Base-by-base conservation (phyloP, 2,797 vertebrate genomes). In the Lophura swinhoii region DNA sequence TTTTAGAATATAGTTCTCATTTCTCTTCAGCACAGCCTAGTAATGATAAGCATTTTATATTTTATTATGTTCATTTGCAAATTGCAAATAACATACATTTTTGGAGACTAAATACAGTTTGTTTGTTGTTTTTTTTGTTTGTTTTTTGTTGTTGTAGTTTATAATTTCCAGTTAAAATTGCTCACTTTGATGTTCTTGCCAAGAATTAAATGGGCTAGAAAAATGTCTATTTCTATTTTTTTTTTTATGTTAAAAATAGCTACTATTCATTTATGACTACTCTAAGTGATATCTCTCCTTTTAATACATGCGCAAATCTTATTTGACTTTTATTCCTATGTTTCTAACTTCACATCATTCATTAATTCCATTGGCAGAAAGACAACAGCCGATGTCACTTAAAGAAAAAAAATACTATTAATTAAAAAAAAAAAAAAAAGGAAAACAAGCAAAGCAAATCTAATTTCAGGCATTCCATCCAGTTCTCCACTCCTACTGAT, bases 381-480 rank as follows among this genome's bases (percentile, higher is more conserved):
- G 4, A 68, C 5, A 62, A 91, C 84, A 89, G 1, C 2, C 0
- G 1, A 12, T 60, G n/a, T 82, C 53, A 49, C 14, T 22, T 18
- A 39, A 78, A 69, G 11, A 69, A 94, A 71, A 75, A 67, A 41
- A 48, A 48, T 3, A 3, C 0, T 24, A 44, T 41, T 92, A 79
- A 82, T 46, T 16, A 44, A 87, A 90, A 41, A 41, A 29, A 5
- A 11, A 8, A 3, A 7, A 8, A 3, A 75, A 84, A 84, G 90
- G 88, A 91, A 93, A 95, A 87, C 0, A 15, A 84, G 68, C 37
- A 91, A 94, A 21, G 16, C 83, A 87, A 94, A 94, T 91, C 73
- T 14, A 91, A 85, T 96, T 93, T 93, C 75, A 93, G 73, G 41
- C 69, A 87, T 85, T 28, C 59, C 28, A 74, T 86, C 69, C 8